These are phyloP conservation scores for Seira ritae DNA, from an alignment of 2,888 invertebrate genomes.

Conservation along the genomic window DNA sequence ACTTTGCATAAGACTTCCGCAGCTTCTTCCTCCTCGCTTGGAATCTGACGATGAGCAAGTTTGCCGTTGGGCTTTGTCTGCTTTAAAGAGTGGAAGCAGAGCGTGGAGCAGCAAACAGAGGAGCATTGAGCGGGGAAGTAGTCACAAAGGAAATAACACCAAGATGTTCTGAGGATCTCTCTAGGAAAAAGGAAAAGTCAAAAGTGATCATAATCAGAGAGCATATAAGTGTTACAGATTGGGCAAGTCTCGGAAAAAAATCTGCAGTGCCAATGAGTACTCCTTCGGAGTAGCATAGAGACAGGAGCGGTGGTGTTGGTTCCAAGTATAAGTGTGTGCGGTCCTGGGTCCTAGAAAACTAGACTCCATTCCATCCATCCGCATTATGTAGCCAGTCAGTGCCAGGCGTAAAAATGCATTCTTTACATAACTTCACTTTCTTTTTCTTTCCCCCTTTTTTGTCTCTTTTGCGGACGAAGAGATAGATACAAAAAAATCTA, in stretches of 20 bases:
- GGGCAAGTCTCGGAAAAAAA: conserved; percentile 46
- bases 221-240: conserved; percentile 47
- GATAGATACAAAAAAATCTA: conserved; percentile 40
- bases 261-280: conserved; percentile 59
- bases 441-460: not conserved
- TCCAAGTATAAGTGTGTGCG: not conserved
- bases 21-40: not conserved
- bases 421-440: conserved; percentile 28
- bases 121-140: not conserved
- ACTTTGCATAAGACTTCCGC: not conserved
- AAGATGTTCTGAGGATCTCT: not conserved
- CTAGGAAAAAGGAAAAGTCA: conserved; percentile 34
- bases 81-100: too few species aligned
- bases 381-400: conserved; percentile 44
- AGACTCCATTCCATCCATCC: too few species aligned
- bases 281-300: conserved; percentile 9
- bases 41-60: too few species aligned
- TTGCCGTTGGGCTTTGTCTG: too few species aligned
- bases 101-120: not conserved
- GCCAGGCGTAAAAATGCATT: conserved; percentile 45
- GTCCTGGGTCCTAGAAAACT: too few species aligned
- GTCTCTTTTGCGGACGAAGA: not conserved
- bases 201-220: conserved; percentile 56
- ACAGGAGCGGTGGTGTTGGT: too few species aligned
- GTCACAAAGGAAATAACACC: conserved; percentile 28